phyloP scores from a whole-genome alignment of 2,113 vertebrate genomes.

The Carollia perspicillata region DNA sequence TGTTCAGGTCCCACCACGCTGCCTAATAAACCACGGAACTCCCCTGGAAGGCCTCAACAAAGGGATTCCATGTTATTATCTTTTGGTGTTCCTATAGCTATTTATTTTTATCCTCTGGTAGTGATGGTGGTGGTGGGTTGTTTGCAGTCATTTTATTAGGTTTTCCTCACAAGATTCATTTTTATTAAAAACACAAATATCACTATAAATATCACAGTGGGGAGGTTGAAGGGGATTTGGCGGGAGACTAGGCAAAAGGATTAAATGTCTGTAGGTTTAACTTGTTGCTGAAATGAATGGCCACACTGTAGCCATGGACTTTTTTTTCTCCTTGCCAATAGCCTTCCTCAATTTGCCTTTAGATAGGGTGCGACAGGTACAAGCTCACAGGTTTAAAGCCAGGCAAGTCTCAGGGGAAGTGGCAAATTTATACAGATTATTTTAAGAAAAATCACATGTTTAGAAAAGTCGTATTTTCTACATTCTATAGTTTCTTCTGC shows the following conservation, averaged over 20 bases:
- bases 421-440: background rate
- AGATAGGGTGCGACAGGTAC: background rate
- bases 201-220: slow-evolving; percentile 42
- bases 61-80: background rate
- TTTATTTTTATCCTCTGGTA: slow-evolving; percentile 14
- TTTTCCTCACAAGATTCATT: slow-evolving; percentile 31
- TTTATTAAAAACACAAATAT: slow-evolving; percentile 71
- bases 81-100: background rate
- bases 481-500: background rate
- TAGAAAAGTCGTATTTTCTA: background rate
- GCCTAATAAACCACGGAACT: background rate
- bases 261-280: background rate
- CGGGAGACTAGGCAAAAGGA: background rate
- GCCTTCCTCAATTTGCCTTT: background rate
- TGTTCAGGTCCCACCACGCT: background rate
- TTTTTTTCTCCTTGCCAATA: background rate
- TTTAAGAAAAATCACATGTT: background rate
- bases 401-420: background rate
- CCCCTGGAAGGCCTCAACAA: background rate
- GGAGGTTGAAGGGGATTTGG: background rate
- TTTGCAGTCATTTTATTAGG: slow-evolving; percentile 59
- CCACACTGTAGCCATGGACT: background rate
- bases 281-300: background rate
- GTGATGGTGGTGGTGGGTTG: background rate
- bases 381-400: background rate